Evolutionary conservation across 2,113 vertebrate genomes (phyloP).

Genomic region (Bagarius yarrelli): DNA sequence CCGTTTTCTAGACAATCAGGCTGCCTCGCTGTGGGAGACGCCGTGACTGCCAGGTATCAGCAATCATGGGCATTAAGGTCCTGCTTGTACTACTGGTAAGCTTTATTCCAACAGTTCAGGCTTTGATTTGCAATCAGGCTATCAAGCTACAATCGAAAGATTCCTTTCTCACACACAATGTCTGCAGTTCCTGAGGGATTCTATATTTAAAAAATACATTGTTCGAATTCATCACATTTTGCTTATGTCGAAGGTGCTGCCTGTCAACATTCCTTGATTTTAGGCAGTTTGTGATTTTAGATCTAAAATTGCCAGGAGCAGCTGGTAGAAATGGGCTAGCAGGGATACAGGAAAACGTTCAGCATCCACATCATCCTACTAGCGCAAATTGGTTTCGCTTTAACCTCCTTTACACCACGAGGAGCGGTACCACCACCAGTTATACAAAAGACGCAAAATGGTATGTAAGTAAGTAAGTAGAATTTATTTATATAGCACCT

Average conservation of each 20-base stretch:
- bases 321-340: not conserved
- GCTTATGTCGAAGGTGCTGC: not conserved
- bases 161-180: constrained; percentile 39
- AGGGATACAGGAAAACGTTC: too few relatives aligned
- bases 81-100: constrained; percentile 48
- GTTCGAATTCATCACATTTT: not conserved
- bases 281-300: not conserved
- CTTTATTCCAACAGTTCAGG: constrained; percentile 39
- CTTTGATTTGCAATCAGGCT: constrained; percentile 56
- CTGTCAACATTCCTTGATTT: not conserved
- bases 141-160: constrained; percentile 31
- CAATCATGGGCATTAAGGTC: constrained; percentile 55
- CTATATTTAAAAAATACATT: constrained; percentile 19
- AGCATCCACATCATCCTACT: not conserved
- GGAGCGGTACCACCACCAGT: not conserved
- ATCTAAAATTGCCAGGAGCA: not conserved
- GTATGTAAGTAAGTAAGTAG: too few relatives aligned
- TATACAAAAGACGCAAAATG: too few relatives aligned
- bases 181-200: constrained; percentile 27
- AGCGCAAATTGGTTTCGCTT: not conserved
- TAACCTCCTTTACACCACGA: not conserved
- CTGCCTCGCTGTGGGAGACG: constrained; percentile 47
- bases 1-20: constrained; percentile 52
- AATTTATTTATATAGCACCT: too few relatives aligned
- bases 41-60: constrained; percentile 39